Conservation (phyloP, 2,113 vertebrate genomes). For the Illadopsis cleaveri region DNA sequence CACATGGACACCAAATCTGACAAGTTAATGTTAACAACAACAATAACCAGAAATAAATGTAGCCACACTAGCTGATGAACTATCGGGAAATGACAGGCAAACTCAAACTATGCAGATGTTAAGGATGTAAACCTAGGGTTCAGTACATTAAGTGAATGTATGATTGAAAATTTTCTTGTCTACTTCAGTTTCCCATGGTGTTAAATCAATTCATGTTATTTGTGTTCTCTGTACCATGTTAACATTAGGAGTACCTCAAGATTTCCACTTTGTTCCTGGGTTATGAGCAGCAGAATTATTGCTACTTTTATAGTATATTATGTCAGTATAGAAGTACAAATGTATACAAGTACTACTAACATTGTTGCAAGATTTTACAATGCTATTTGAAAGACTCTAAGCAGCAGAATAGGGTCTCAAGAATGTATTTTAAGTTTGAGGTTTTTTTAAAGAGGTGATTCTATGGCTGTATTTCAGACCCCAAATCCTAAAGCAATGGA, state of each 20-base stretch:
- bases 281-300: neutral
- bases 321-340: neutral
- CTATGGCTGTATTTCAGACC: neutral
- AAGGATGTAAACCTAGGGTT: neutral
- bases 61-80: neutral
- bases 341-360: neutral
- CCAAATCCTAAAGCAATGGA: neutral
- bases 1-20: neutral
- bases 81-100: neutral
- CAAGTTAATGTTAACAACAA: neutral
- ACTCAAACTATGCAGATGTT: neutral
- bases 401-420: neutral
- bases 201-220: constrained; percentile 26
- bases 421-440: neutral
- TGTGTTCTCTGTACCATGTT: neutral
- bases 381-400: neutral
- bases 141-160: neutral
- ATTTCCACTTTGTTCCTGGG: neutral
- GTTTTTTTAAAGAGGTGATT: neutral
- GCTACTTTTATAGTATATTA: neutral
- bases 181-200: neutral
- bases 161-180: constrained; percentile 4
- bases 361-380: neutral
- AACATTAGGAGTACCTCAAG: neutral
- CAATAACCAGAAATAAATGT: neutral